Evolutionary conservation across 2,113 vertebrate genomes (phyloP).

Genomic region (Lonchura striata): DNA sequence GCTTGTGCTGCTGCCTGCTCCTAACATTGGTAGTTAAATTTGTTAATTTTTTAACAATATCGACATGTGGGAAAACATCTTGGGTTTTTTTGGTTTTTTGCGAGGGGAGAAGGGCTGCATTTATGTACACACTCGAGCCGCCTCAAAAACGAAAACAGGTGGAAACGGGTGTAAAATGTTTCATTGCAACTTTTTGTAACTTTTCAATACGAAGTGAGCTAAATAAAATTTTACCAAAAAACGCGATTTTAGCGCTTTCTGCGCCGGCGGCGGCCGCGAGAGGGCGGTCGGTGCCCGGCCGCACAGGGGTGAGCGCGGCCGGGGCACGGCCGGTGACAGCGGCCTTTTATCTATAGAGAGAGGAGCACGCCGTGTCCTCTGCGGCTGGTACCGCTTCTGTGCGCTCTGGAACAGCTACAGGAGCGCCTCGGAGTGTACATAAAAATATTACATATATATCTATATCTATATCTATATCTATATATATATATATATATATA

Average conservation of each 20-base stretch:
- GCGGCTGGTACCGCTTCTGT: fast-evolving
- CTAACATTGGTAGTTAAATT: not conserved
- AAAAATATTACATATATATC: not conserved
- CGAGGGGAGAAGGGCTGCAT: not conserved
- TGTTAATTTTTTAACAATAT: not conserved
- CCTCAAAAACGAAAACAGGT: not conserved
- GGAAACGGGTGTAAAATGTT: not conserved
- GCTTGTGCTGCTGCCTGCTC: not conserved
- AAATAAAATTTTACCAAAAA: not conserved
- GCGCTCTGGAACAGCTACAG: fast-evolving
- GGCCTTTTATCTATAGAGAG: fast-evolving
- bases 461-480: not conserved
- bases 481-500: not conserved
- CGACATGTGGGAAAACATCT: not conserved
- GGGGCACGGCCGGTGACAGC: too few species aligned
- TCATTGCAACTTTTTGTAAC: not conserved
- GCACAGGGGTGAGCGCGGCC: not conserved
- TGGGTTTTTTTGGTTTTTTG: not conserved
- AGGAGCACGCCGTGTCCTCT: too few species aligned
- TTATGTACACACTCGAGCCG: not conserved
- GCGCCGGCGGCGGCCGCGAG: not conserved
- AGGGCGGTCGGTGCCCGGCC: not conserved
- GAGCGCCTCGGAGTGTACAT: not conserved
- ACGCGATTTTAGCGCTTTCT: not conserved
- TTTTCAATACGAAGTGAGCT: not conserved